Base-by-base conservation (phyloP, 2,113 vertebrate species). In the Actenoides hombroni region DNA sequence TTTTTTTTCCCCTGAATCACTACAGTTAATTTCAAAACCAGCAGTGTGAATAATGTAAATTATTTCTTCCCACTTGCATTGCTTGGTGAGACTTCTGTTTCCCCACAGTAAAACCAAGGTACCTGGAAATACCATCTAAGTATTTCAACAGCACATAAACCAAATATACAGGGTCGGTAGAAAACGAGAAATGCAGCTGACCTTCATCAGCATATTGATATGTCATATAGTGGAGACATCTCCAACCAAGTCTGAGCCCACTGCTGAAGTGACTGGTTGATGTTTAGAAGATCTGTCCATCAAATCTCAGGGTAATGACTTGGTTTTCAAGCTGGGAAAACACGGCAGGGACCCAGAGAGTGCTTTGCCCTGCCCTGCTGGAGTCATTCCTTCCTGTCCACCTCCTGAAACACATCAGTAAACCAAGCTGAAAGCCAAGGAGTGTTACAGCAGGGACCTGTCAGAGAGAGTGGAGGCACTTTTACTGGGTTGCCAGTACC, bases 1-100 rank as follows among this genome's bases (percentile, higher is more conserved):
- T 49, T 54, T 54, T 77, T 40, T 0, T 3, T 8, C 8, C 20
- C 44, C 63, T 31, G 42, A 86, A 73, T 90, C 78, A 92, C 63
- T 51, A 92, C 13, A 88, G 59, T 40, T 88, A 92, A 95, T 95
- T 97, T 96, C 65, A 90, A 95, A 96, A 91, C 73, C 80, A 94
- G 39, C 24, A 64, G 9, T 53, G 74, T 67, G 59, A 93, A 69
- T 16, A 67, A 83, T 33, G 53, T 74, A 91, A 75, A 88, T 74
- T 25, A 71, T 90, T 94, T 90, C 64, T 95, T 96, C 80, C 67
- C 54, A 71, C 60, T 33, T 90, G 42, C 31, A 65, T 76, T 67
- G 49, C 24, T 95, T 85, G 64, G 59, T 76, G 83, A 87, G 51
- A 73, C 20, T 95, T 95, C 46, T 90, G 39, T 64, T 96, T 88